Evolutionary conservation across 2,113 vertebrate genomes (phyloP).

Genomic region (Calypte anna): DNA sequence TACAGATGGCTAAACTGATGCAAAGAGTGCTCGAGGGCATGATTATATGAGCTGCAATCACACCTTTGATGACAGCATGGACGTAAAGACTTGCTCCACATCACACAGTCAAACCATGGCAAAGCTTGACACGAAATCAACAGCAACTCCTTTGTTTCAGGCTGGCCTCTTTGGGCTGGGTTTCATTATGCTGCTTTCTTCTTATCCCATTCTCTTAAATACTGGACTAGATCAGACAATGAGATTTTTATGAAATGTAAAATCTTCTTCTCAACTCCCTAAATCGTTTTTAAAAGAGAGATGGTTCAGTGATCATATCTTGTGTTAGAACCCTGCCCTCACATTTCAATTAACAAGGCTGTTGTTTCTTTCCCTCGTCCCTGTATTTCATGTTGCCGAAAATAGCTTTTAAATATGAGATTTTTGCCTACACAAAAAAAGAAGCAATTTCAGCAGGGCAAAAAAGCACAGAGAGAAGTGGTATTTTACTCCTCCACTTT

Average conservation of each 20-base stretch:
- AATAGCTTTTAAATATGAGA: background rate
- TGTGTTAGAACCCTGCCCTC: background rate
- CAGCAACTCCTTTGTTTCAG: constrained; percentile 51
- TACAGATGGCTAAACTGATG: constrained; percentile 41
- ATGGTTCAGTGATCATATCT: background rate
- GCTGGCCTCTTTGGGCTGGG: constrained; percentile 39
- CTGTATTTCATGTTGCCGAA: background rate
- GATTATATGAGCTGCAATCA: constrained; percentile 53
- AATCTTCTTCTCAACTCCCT: constrained; percentile 30
- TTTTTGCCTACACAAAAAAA: background rate
- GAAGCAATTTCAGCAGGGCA: background rate
- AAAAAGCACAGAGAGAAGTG: background rate
- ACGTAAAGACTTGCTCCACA: background rate
- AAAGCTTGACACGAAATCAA: constrained; percentile 37
- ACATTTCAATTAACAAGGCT: background rate
- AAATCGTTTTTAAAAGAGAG: background rate
- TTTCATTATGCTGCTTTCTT: constrained; percentile 53
- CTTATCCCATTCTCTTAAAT: constrained; percentile 38
- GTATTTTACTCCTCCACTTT: background rate
- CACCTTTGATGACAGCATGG: constrained; percentile 56
- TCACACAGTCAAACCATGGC: constrained; percentile 16
- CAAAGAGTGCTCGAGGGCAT: background rate
- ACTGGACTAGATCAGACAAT: constrained; percentile 23
- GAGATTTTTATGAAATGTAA: constrained; percentile 40
- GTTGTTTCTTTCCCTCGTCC: background rate